These are phyloP conservation scores for Aythya baeri DNA, from an alignment of 2,113 vertebrate species.

Conservation along the genomic window DNA sequence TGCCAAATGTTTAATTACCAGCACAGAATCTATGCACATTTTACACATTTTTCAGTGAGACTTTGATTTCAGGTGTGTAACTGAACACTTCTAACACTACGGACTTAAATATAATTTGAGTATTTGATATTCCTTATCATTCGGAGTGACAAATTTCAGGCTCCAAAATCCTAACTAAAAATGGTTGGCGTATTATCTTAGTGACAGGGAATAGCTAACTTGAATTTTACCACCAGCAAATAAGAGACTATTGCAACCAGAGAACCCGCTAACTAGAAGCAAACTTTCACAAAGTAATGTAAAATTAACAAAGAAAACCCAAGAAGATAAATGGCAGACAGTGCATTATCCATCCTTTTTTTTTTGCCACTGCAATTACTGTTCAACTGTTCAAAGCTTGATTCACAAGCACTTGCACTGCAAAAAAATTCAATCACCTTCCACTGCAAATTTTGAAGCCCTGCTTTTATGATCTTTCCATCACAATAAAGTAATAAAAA, in stretches of 20 bases:
- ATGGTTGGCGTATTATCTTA: background rate
- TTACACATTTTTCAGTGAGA: background rate
- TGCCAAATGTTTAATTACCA: background rate
- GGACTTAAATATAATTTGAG: background rate
- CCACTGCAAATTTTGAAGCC: background rate
- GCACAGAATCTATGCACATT: background rate
- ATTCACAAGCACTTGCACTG: background rate
- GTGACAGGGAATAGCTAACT: background rate
- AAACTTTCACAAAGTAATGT: background rate
- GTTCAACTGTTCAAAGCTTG: background rate
- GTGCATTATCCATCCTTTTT: background rate
- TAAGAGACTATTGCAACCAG: background rate
- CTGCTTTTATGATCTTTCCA: background rate
- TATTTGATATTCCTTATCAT: background rate
- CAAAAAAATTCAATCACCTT: background rate
- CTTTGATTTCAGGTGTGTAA: background rate
- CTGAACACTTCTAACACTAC: background rate
- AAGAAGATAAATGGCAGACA: background rate
- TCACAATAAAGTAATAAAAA: background rate
- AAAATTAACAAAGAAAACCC: background rate
- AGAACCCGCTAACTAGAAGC: background rate
- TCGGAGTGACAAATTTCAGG: background rate
- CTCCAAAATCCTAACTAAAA: background rate
- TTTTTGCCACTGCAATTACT: background rate
- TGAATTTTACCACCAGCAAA: background rate